Percentiles rank a stretch among this genome's conserved stretches.
Conservation (phyloP, 2,888 invertebrate species). For the Nymphalis c-album region DNA sequence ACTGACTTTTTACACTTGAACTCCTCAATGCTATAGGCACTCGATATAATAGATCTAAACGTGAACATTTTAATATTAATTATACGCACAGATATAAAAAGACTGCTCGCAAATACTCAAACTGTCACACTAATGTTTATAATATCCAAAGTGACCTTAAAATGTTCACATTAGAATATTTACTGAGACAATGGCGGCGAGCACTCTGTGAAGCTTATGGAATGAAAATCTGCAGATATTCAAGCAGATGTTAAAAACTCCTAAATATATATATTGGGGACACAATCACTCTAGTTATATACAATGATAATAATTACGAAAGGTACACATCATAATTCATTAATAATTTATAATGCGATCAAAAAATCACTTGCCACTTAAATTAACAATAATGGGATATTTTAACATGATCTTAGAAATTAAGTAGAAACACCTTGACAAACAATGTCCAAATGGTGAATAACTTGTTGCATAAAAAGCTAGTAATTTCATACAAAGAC, state of each 20-base stretch:
- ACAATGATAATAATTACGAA: constrained; percentile 57
- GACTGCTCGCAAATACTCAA: constrained; percentile 71
- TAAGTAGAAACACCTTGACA: constrained; percentile 35
- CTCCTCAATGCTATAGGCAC: constrained; percentile 79
- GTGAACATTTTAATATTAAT: constrained; percentile 76
- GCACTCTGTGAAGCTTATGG: constrained; percentile 71
- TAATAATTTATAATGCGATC: constrained; percentile 51
- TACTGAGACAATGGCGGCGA: constrained; percentile 48
- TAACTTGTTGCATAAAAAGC: constrained; percentile 27
- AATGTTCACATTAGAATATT: constrained; percentile 77
- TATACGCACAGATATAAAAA: constrained; percentile 76
- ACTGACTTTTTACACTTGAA: constrained; percentile 80
- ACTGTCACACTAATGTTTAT: constrained; percentile 69
- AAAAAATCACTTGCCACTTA: constrained; percentile 41
- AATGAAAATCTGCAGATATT: constrained; percentile 64
- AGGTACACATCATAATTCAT: constrained; percentile 64
- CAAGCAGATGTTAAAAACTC: constrained; percentile 66
- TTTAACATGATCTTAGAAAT: constrained; percentile 32
- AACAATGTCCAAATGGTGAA: constrained; percentile 42
- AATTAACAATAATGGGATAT: constrained; percentile 36
- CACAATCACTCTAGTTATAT: constrained; percentile 76
- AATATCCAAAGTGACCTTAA: constrained; percentile 73
- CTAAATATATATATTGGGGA: constrained; percentile 63
- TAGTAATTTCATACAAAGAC: constrained; percentile 38
- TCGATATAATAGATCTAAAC: constrained; percentile 79